Conservation (phyloP, 2,797 vertebrate genomes). For the Enteromius mattozi region DNA sequence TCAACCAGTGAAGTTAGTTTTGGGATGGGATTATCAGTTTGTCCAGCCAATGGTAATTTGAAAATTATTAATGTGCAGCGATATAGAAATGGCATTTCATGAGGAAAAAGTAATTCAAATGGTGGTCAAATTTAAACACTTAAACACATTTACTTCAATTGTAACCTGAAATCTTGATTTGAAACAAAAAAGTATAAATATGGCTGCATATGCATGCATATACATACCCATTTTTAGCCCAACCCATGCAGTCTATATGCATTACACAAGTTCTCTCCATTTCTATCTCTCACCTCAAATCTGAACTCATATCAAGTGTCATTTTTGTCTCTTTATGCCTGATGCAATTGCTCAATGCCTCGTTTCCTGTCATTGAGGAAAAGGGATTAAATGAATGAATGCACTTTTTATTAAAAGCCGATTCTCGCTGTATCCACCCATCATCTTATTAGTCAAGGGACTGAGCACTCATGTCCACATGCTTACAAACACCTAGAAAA, state of each 20-base stretch:
- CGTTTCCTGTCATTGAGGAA: neutral
- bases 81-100: neutral
- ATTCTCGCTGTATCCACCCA: neutral
- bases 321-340: neutral
- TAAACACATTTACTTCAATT: neutral
- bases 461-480: constrained; percentile 11
- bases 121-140: neutral
- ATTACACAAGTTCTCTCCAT: neutral
- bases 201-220: neutral
- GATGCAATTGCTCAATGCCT: neutral
- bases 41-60: neutral
- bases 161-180: neutral
- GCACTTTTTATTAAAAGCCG: neutral
- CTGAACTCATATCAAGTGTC: neutral
- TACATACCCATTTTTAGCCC: neutral
- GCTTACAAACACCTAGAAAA: constrained; percentile 36
- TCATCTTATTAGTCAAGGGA: constrained; percentile 1
- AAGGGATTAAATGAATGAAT: neutral
- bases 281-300: neutral
- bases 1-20: neutral
- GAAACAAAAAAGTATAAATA: neutral
- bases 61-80: neutral
- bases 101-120: neutral
- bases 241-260: neutral
- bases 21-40: neutral